Percentiles rank a stretch among this genome's conserved stretches.
phyloP scores from a whole-genome alignment of 2,888 invertebrate species.

The Eremobia ochroleuca region DNA sequence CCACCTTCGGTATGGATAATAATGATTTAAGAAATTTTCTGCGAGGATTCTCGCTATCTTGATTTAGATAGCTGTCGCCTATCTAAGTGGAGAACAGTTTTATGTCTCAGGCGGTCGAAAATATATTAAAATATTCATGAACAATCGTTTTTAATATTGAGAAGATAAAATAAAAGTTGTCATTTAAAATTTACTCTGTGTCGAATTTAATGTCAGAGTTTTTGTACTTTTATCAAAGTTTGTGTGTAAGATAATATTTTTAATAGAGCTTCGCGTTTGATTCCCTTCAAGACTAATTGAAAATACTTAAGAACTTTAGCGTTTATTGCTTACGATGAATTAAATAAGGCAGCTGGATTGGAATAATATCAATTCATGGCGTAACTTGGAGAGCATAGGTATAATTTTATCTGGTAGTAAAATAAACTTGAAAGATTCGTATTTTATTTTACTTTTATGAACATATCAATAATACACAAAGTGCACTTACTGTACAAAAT shows the following conservation, averaged over 20 bases:
- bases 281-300: slow-evolving; percentile 47
- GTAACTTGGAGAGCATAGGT: not conserved
- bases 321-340: slow-evolving; percentile 50
- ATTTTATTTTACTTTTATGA: not conserved
- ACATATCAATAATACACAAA: not conserved
- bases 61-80: slow-evolving; percentile 46
- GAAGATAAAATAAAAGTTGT: slow-evolving; percentile 45
- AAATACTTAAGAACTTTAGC: slow-evolving; percentile 53
- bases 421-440: not conserved
- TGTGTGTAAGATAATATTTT: slow-evolving; percentile 49
- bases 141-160: slow-evolving; percentile 45
- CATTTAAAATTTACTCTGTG: slow-evolving; percentile 48
- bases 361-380: slow-evolving; percentile 3
- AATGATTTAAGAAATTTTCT: slow-evolving; percentile 64
- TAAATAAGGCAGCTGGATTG: slow-evolving; percentile 23
- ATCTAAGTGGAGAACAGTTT: slow-evolving; percentile 45
- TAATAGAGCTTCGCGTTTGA: slow-evolving; percentile 36
- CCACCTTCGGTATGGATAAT: slow-evolving; percentile 61
- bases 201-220: slow-evolving; percentile 35
- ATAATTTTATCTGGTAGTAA: not conserved
- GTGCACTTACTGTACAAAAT: slow-evolving; percentile 3
- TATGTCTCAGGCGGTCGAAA: slow-evolving; percentile 43
- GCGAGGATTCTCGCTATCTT: slow-evolving; percentile 47
- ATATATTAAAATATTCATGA: slow-evolving; percentile 58
- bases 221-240: slow-evolving; percentile 41